These are phyloP conservation scores for Mystacornis crossleyi DNA, from an alignment of 2,113 vertebrate genomes.

Conservation along the genomic window DNA sequence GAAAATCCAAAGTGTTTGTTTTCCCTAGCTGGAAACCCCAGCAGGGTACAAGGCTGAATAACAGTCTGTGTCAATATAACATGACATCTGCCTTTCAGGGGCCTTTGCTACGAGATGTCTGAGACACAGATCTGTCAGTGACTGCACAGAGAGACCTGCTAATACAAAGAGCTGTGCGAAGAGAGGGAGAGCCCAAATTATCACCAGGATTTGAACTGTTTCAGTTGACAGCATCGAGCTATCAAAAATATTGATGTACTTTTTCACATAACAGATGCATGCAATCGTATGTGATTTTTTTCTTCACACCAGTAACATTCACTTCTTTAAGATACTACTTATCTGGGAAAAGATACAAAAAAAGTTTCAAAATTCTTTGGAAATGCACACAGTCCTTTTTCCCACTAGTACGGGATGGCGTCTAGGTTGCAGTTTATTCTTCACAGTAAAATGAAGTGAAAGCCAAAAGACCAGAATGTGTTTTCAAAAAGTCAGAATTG, in stretches of 20 bases:
- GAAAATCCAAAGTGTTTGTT: background rate
- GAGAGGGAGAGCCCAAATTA: background rate
- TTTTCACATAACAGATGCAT: background rate
- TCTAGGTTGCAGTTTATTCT: background rate
- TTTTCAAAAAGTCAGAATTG: background rate
- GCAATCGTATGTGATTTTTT: background rate
- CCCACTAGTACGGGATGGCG: background rate
- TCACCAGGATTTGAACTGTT: background rate
- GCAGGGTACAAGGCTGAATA: background rate
- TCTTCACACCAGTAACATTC: background rate
- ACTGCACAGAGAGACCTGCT: background rate
- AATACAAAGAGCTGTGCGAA: background rate
- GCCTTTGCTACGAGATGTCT: background rate
- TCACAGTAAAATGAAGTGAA: background rate
- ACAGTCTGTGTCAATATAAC: background rate
- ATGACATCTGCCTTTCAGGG: background rate
- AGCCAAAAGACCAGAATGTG: fast-evolving
- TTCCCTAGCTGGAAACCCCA: background rate
- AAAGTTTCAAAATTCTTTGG: background rate
- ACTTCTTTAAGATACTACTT: background rate
- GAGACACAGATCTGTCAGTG: background rate
- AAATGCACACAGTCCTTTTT: background rate
- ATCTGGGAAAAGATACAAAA: background rate
- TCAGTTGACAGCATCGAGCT: background rate
- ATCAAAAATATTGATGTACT: background rate